A percentile compares a stretch with the other conserved stretches of the same genome.
Conservation (phyloP, 1,140 invertebrate genomes). For the Hestina assimilis region DNA sequence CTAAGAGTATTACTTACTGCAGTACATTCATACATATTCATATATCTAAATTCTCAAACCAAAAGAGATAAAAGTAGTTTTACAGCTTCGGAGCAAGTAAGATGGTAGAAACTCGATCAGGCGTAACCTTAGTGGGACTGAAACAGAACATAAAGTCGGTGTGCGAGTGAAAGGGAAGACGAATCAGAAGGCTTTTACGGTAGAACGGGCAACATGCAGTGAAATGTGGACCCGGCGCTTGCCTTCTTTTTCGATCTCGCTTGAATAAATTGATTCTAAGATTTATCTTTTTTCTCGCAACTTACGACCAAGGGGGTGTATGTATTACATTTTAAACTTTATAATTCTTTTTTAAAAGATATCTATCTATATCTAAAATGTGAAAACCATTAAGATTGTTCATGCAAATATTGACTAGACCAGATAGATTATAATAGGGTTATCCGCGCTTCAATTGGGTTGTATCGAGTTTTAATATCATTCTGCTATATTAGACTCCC, state of each 20-base stretch:
- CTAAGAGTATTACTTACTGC: constrained; percentile 59
- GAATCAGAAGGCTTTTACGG: constrained; percentile 75
- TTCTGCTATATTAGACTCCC: no score
- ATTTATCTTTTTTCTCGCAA: constrained; percentile 54
- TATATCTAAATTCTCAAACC: constrained; percentile 64
- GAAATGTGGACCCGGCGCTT: constrained; percentile 68
- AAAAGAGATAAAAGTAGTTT: constrained; percentile 73
- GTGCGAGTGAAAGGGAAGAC: constrained; percentile 43
- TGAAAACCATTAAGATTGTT: no score
- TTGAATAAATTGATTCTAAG: constrained; percentile 76
- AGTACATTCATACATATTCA: constrained; percentile 68
- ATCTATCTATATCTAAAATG: no score
- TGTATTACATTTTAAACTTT: background rate
- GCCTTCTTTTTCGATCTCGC: constrained; percentile 70
- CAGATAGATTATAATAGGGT: no score
- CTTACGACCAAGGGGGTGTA: constrained; percentile 3
- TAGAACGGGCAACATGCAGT: constrained; percentile 71
- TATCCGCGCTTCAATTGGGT: no score
- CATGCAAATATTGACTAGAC: no score
- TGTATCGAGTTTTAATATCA: no score
- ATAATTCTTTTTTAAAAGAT: background rate
- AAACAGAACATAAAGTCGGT: constrained; percentile 32
- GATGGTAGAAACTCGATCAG: constrained; percentile 75
- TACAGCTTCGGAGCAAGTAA: constrained; percentile 72
- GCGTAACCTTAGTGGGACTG: constrained; percentile 50